These are phyloP conservation scores for Lasioglossum figueresi DNA, from an alignment of 2,888 invertebrate species.

Conservation along the genomic window DNA sequence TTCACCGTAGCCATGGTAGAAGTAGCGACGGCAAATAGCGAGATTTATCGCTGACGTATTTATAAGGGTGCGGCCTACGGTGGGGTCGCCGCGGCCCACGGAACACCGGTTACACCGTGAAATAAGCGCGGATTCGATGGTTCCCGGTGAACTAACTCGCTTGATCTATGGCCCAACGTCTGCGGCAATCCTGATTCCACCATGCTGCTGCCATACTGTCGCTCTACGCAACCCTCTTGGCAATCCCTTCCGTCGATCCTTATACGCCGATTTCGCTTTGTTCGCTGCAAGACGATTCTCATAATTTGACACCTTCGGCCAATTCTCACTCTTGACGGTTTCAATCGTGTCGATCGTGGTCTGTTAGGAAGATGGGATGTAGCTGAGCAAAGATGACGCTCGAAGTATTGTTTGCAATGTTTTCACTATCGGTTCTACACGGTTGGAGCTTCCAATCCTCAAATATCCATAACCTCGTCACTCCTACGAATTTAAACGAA, in stretches of 20 bases:
- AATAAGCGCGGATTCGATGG: constrained; percentile 16
- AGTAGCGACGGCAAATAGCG: constrained; percentile 54
- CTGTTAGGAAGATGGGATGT: too few relatives aligned
- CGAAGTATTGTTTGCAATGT: too few relatives aligned
- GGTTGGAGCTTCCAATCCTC: neutral
- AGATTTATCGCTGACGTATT: constrained; percentile 78
- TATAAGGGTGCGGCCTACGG: constrained; percentile 66
- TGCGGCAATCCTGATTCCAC: neutral
- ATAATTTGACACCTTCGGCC: neutral
- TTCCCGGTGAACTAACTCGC: constrained; percentile 18
- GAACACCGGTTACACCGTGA: constrained; percentile 34
- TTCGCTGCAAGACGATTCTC: neutral
- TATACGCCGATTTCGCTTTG: neutral
- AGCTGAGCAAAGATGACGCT: too few relatives aligned
- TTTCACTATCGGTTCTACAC: too few relatives aligned
- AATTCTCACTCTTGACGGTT: neutral
- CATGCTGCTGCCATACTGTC: neutral
- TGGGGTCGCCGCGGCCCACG: neutral
- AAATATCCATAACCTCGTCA: neutral
- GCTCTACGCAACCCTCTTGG: neutral
- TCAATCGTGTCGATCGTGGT: too few relatives aligned
- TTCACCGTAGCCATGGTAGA: constrained; percentile 45
- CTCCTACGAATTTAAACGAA: neutral
- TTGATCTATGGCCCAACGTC: constrained; percentile 1
- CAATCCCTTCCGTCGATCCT: neutral